A percentile compares a stretch with the other conserved stretches of the same genome.
phyloP scores from a whole-genome alignment of 2,888 invertebrate genomes.

The Galerucella pusilla region DNA sequence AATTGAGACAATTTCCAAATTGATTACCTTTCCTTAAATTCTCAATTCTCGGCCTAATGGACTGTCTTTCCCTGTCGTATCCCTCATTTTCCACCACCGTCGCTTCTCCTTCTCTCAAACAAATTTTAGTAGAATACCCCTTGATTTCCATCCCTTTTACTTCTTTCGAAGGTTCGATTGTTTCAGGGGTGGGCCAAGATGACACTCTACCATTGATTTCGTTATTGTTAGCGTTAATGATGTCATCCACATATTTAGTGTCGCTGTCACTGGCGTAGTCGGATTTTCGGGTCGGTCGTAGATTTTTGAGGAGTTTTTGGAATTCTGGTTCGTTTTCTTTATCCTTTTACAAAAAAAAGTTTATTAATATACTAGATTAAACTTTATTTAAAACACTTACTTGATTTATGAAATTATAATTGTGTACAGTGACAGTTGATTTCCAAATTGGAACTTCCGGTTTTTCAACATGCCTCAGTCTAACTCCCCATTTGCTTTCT shows the following conservation, averaged over 20 bases:
- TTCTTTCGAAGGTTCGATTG: conserved; percentile 66
- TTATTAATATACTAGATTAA: neutral
- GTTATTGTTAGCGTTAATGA: neutral
- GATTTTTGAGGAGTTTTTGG: conserved; percentile 59
- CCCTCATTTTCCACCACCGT: conserved; percentile 62
- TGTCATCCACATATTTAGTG: conserved; percentile 30
- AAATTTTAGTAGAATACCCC: conserved; percentile 72
- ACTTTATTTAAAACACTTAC: conserved; percentile 2
- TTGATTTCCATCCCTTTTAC: conserved; percentile 57
- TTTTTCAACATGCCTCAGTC: conserved; percentile 64
- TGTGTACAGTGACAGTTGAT: conserved; percentile 63
- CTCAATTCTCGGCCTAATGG: conserved; percentile 59
- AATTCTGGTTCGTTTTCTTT: conserved; percentile 56
- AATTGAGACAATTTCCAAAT: neutral
- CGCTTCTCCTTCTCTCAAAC: conserved; percentile 66
- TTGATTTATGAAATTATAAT: conserved; percentile 55
- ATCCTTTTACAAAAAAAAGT: neutral
- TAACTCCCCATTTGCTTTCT: conserved; percentile 67
- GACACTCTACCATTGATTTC: conserved; percentile 50
- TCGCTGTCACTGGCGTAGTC: conserved; percentile 53
- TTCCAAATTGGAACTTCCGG: conserved; percentile 62
- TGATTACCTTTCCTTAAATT: conserved; percentile 57
- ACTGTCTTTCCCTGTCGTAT: conserved; percentile 51
- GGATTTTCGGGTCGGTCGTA: conserved; percentile 56
- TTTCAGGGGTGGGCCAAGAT: conserved; percentile 67